phyloP scores from a whole-genome alignment of 2,888 invertebrate species.

The Tetragnatha montana region DNA sequence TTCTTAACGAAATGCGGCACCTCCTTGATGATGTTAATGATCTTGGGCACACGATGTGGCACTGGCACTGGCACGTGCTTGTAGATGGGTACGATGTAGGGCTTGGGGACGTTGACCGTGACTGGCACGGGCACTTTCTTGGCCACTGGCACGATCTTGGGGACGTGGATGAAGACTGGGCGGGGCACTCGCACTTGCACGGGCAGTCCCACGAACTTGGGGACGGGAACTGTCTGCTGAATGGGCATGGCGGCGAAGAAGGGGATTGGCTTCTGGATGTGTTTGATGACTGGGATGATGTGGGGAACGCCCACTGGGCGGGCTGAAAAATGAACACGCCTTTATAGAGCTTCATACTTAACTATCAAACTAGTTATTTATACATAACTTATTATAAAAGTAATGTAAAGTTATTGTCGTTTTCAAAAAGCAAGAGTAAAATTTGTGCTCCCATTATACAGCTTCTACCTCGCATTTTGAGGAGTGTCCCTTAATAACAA shows the following conservation, averaged over 20 bases:
- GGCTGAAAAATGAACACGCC: conserved; percentile 22
- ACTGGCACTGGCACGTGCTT: conserved; percentile 67
- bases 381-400: too few relatives aligned
- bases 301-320: conserved; percentile 65
- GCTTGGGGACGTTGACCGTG: conserved; percentile 61
- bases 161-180: conserved; percentile 73
- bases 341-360: too few relatives aligned
- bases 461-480: too few relatives aligned
- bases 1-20: conserved; percentile 67
- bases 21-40: conserved; percentile 64
- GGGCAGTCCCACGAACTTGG: conserved; percentile 62
- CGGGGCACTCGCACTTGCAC: conserved; percentile 71
- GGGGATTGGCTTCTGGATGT: conserved; percentile 67
- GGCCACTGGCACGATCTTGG: conserved; percentile 72
- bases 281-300: conserved; percentile 65
- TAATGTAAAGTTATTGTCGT: too few relatives aligned
- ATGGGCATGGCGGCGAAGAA: conserved; percentile 55
- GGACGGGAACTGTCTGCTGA: conserved; percentile 59
- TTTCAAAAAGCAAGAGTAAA: too few relatives aligned
- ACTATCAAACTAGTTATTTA: too few relatives aligned
- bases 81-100: conserved; percentile 67
- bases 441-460: too few relatives aligned
- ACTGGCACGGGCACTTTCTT: conserved; percentile 68
- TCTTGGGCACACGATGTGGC: conserved; percentile 64
- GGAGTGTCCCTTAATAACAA: too few relatives aligned